These are phyloP conservation scores for Falco punctatus DNA, from an alignment of 2,113 vertebrate genomes.

Conservation along the genomic window DNA sequence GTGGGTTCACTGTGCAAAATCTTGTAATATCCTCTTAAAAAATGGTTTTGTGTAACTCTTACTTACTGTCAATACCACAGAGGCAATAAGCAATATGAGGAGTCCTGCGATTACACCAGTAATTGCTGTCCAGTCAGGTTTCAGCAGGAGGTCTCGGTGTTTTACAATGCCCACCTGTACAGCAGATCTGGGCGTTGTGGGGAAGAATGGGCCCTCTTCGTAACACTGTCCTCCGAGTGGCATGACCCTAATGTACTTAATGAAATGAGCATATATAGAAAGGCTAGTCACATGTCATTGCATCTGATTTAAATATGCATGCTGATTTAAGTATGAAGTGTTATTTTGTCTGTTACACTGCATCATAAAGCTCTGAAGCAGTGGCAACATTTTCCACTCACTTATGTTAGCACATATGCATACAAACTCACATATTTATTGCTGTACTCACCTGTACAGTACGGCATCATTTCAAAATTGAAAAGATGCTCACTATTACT, in stretches of 20 bases:
- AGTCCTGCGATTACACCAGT: constrained; percentile 74
- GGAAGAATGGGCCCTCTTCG: constrained; percentile 82
- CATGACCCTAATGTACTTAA: constrained; percentile 84
- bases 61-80: constrained; percentile 80
- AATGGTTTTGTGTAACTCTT: accelerated
- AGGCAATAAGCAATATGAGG: constrained; percentile 74
- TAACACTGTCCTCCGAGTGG: constrained; percentile 83
- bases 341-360: background rate
- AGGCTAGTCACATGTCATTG: background rate
- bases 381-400: background rate
- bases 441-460: background rate
- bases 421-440: background rate
- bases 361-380: background rate
- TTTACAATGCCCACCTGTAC: constrained; percentile 83
- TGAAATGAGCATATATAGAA: background rate
- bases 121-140: constrained; percentile 80
- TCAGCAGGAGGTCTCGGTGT: constrained; percentile 69
- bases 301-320: background rate
- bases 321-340: background rate
- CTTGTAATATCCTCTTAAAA: background rate
- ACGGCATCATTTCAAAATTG: too few relatives aligned
- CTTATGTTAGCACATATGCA: too few relatives aligned
- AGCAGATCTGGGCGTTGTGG: constrained; percentile 75
- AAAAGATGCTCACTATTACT: background rate
- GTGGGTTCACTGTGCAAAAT: accelerated